Percentiles rank a stretch among this genome's conserved stretches.
Conservation (phyloP, 2,888 invertebrate species). For the Tetragnatha montana region DNA sequence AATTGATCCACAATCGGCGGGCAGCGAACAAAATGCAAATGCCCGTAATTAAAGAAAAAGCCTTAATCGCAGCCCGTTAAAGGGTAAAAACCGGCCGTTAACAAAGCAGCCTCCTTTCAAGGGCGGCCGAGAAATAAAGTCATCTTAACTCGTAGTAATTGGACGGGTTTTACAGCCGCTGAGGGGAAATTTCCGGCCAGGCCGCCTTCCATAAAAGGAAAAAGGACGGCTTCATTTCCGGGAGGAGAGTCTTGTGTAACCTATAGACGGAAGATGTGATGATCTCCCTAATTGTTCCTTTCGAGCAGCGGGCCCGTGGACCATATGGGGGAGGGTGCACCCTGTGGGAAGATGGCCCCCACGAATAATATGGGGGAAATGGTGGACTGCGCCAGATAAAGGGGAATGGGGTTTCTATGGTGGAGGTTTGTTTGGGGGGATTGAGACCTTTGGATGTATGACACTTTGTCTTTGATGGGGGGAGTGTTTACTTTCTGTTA, state of each 20-base stretch:
- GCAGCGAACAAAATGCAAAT: neutral
- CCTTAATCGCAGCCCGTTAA: conserved; percentile 58
- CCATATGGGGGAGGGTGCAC: neutral
- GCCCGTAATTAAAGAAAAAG: conserved; percentile 65
- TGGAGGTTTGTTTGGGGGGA: neutral
- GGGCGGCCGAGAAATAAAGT: conserved; percentile 58
- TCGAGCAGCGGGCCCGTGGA: conserved; percentile 42
- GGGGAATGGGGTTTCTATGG: neutral
- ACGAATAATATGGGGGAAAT: neutral
- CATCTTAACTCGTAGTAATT: conserved; percentile 65
- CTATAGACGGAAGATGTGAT: conserved; percentile 58
- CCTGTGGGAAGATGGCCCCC: neutral
- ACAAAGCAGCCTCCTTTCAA: conserved; percentile 49
- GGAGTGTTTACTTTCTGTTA: neutral
- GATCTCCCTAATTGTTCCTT: conserved; percentile 62
- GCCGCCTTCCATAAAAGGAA: conserved; percentile 64
- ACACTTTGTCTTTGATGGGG: neutral
- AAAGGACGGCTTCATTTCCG: conserved; percentile 64
- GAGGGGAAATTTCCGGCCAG: conserved; percentile 62
- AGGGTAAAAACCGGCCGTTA: conserved; percentile 59
- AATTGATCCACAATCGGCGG: neutral
- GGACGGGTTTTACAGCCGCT: conserved; percentile 67
- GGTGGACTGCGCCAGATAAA: neutral
- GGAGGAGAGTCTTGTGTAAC: conserved; percentile 53
- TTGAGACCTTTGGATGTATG: neutral